Base-by-base conservation (phyloP, 2,797 vertebrate species). In the Choloepus didactylus region DNA sequence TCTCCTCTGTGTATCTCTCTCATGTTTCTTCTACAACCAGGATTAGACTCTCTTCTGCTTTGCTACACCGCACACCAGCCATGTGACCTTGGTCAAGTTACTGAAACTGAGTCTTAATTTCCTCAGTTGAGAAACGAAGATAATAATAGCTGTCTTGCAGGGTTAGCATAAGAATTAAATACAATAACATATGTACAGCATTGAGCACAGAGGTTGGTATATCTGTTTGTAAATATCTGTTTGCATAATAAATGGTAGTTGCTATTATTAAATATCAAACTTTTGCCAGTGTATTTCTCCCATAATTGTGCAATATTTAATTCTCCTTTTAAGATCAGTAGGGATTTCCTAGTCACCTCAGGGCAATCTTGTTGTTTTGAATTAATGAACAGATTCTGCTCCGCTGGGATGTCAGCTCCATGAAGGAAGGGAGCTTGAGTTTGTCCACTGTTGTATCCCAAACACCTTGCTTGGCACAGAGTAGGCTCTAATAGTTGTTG, bases 111-210 rank as follows among this genome's bases (percentile, higher is more conserved):
- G 76, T 90, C 87, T 90, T 97, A 94, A 94, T 97, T 97, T 96
- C 41, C 85, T 93, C 7, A 18, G 23, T 95, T 97, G 97, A 97
- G 95, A 97, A 96, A 97, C 97, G 92, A 77, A 93, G 85, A 96
- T 94, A 97, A 97, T 97, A 97, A 95, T 96, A 96, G 77, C 87
- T 96, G 97, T 90, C 88, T 97, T 83, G 87, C 73, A 92, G 54
- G 59, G 84, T 96, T 88, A 94, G 77, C 69, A 14, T 82, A 69
- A 86, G 56, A 69, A 95, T 95, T 62, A 96, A 96, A 88, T 96
- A 94, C 93, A 93, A 93, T 82, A 96, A 64, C 67, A n/a, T 51
- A 86, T 69, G 51, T 88, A 95, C 94, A 93, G 41, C 70, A 66
- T 79, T 95, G 87, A 95, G 86, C 83, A 80, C 12, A 51, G 70